These are phyloP conservation scores for Andrena cerasifolii DNA, from an alignment of 1,140 invertebrate genomes.

Conservation along the genomic window DNA sequence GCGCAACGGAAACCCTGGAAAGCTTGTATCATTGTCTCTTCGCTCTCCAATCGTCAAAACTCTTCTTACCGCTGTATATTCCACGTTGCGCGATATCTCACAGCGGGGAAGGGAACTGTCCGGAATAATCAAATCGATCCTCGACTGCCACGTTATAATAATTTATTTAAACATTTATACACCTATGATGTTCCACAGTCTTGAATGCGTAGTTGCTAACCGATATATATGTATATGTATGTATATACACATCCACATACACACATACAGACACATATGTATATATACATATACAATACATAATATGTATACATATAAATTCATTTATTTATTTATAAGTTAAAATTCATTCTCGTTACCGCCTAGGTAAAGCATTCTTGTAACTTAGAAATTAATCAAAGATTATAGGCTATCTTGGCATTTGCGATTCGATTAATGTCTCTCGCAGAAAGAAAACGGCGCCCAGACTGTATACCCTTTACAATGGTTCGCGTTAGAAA, in stretches of 20 bases:
- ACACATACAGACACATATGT: constrained; percentile 21
- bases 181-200: constrained; percentile 76
- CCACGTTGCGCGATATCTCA: neutral
- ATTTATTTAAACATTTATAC: constrained; percentile 78
- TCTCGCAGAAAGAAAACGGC: constrained; percentile 81
- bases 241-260: constrained; percentile 1
- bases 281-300: constrained; percentile 42
- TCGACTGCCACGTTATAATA: constrained; percentile 69
- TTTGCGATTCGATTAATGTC: constrained; percentile 42
- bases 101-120: neutral
- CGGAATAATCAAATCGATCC: neutral
- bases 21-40: too few species aligned
- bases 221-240: constrained; percentile 46
- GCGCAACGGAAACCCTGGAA: too few species aligned
- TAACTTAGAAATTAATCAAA: constrained; percentile 67
- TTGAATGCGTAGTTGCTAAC: constrained; percentile 69
- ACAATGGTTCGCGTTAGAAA: constrained; percentile 86
- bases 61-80: too few species aligned
- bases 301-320: constrained; percentile 57
- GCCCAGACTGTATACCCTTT: constrained; percentile 83
- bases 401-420: constrained; percentile 42
- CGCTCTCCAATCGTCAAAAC: too few species aligned
- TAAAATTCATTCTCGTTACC: constrained; percentile 52
- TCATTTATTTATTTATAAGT: constrained; percentile 69
- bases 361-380: constrained; percentile 69